Evolutionary conservation across 2,113 vertebrate species (phyloP).

Genomic region (Phalacrocorax pelagicus): DNA sequence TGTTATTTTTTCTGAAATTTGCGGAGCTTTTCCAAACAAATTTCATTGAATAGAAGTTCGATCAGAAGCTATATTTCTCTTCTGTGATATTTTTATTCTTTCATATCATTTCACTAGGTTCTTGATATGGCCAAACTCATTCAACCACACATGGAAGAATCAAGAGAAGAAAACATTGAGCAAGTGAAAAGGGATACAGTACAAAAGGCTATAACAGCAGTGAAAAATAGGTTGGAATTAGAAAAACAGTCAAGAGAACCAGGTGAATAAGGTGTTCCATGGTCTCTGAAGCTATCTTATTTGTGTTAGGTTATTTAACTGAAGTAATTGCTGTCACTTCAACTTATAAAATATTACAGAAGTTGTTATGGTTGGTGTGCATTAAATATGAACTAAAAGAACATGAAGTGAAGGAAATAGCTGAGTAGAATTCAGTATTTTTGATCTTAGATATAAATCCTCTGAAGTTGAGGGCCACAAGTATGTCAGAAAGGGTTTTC

Average conservation of each 20-base stretch:
- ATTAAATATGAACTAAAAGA: neutral
- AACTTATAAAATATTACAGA: neutral
- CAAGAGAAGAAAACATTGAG: slow-evolving; percentile 60
- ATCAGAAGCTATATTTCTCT: neutral
- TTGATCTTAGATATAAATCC: neutral
- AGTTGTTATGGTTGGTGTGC: neutral
- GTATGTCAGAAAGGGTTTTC: neutral
- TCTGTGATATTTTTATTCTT: neutral
- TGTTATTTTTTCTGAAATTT: neutral
- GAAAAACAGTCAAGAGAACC: slow-evolving; percentile 45
- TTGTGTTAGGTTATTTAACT: neutral
- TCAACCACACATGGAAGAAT: slow-evolving; percentile 51
- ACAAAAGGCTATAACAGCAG: slow-evolving; percentile 69
- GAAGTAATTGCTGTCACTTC: neutral
- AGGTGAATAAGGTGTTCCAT: slow-evolving; percentile 44
- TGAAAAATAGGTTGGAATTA: slow-evolving; percentile 64
- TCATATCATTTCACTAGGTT: slow-evolving; percentile 67
- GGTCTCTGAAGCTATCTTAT: neutral
- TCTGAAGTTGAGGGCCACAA: neutral
- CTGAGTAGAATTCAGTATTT: neutral
- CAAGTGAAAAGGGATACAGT: slow-evolving; percentile 68
- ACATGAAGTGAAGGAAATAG: neutral
- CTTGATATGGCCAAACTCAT: slow-evolving; percentile 79
- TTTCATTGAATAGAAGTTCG: neutral
- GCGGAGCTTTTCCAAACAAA: neutral